A percentile compares a stretch with the other conserved stretches of the same genome.
phyloP scores from a whole-genome alignment of 1,140 invertebrate genomes.

The Camponotus floridanus region DNA sequence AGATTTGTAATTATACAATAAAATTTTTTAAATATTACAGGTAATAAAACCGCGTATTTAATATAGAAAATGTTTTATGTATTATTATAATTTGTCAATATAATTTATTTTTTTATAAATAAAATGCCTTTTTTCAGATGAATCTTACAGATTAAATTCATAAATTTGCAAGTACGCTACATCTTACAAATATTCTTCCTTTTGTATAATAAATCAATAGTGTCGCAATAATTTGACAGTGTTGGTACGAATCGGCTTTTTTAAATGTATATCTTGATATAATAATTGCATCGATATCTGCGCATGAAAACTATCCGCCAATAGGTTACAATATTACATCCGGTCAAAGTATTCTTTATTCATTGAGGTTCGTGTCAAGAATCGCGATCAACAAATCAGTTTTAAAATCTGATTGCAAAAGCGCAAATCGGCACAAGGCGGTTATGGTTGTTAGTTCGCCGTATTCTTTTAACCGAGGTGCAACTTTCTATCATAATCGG shows the following conservation, averaged over 20 bases:
- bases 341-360: constrained; percentile 48
- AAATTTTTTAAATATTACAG: not conserved
- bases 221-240: not conserved
- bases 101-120: not conserved
- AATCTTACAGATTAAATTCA: not conserved
- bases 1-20: not conserved
- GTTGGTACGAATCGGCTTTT: not conserved
- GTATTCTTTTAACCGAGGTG: constrained; percentile 15
- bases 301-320: not conserved
- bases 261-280: not conserved
- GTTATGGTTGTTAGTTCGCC: constrained; percentile 70
- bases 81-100: no score
- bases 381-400: constrained; percentile 70
- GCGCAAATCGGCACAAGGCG: constrained; percentile 71
- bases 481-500: constrained; percentile 61
- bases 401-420: constrained; percentile 73
- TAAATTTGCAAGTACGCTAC: not conserved
- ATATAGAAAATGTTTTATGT: not conserved
- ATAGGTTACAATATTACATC: constrained; percentile 63
- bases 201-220: not conserved
- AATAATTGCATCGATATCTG: constrained; percentile 35
- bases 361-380: constrained; percentile 64
- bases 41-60: not conserved
- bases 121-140: not conserved
- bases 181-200: not conserved